Evolutionary conservation across 2,888 invertebrate species (phyloP).

Genomic region (Mylabris sibirica): DNA sequence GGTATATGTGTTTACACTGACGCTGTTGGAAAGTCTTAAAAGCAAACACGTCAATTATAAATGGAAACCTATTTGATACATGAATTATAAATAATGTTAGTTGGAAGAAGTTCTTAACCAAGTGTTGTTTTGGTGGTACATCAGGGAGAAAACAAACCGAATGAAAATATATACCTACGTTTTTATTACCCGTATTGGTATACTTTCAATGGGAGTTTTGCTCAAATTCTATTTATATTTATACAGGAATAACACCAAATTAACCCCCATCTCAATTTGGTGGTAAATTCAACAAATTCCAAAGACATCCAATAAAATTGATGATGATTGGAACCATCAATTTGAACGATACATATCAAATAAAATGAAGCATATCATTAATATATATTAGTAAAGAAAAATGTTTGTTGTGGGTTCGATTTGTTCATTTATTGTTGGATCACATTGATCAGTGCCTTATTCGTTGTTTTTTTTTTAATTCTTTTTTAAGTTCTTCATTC

Average conservation of each 20-base stretch:
- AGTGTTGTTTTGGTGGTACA: not conserved
- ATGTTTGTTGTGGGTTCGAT: conserved; percentile 52
- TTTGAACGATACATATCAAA: conserved; percentile 29
- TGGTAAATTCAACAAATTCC: no score
- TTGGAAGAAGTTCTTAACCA: conserved; percentile 19
- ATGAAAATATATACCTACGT: no score
- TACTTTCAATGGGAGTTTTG: not conserved
- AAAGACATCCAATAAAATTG: not conserved
- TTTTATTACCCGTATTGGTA: no score
- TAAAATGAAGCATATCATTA: conserved; percentile 26
- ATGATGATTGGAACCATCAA: not conserved
- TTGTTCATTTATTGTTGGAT: conserved; percentile 56
- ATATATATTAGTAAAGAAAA: conserved; percentile 8
- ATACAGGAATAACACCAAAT: not conserved
- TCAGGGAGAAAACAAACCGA: not conserved
- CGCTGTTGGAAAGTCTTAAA: not conserved
- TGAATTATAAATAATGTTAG: conserved; percentile 30
- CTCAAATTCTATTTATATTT: not conserved
- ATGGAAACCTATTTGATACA: not conserved
- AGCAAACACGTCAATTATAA: conserved; percentile 16
- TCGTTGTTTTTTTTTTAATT: conserved; percentile 57
- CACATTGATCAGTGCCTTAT: conserved; percentile 66
- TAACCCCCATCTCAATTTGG: no score
- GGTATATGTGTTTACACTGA: no score
- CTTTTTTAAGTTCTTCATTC: no score